Percentiles rank a stretch among this genome's conserved stretches.
Conservation (phyloP, 2,888 invertebrate species). For the Ophion costatus region DNA sequence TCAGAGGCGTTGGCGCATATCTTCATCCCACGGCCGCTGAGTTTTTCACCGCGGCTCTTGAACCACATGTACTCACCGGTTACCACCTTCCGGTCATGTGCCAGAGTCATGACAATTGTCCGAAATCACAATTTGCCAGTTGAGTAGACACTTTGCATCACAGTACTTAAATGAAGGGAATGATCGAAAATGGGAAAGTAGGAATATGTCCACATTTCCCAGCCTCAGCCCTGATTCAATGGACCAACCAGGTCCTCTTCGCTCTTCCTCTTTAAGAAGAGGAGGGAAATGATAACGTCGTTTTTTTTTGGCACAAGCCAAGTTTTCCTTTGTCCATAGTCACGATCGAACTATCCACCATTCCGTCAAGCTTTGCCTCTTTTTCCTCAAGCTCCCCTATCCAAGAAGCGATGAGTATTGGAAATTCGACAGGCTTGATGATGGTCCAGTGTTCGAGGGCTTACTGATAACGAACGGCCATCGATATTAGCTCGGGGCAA, state of each 20-base stretch:
- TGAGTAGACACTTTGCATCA: too few relatives aligned
- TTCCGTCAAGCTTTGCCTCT: neutral
- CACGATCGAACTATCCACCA: neutral
- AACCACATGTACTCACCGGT: neutral
- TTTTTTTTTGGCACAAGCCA: neutral
- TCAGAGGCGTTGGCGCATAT: constrained; percentile 14
- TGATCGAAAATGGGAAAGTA: neutral
- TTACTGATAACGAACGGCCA: constrained; percentile 42
- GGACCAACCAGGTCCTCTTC: neutral
- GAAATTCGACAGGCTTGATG: constrained; percentile 44
- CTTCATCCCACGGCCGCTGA: neutral
- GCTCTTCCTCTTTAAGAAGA: neutral
- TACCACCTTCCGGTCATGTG: neutral
- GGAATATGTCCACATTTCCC: neutral
- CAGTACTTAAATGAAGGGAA: too few relatives aligned
- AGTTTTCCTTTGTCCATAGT: neutral
- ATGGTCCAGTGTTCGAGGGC: constrained; percentile 24
- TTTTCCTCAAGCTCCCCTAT: neutral
- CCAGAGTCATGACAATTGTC: too few relatives aligned
- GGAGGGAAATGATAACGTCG: neutral
- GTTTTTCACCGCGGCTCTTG: constrained; percentile 2
- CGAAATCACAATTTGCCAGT: too few relatives aligned
- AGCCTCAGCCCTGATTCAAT: neutral
- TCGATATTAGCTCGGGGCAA: constrained; percentile 45
- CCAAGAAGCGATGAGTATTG: constrained; percentile 14